phyloP scores from a whole-genome alignment of 2,113 vertebrate species.

The Bos indicus region DNA sequence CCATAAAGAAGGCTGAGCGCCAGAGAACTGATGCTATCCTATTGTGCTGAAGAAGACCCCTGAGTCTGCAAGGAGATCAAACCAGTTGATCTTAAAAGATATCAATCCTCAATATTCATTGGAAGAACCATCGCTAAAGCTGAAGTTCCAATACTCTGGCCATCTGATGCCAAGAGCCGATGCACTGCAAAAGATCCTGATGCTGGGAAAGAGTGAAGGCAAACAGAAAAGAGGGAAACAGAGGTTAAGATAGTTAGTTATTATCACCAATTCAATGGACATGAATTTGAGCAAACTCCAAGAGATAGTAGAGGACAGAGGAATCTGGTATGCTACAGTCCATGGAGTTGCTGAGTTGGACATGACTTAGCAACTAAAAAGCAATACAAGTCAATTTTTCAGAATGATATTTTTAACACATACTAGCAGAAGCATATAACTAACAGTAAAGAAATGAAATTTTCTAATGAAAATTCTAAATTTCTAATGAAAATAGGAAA shows the following conservation, averaged over 20 bases:
- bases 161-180: not conserved
- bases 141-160: not conserved
- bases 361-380: not conserved
- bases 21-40: not conserved
- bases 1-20: not conserved
- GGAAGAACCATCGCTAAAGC: not conserved
- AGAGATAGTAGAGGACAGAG: not conserved
- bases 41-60: not conserved
- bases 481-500: not conserved
- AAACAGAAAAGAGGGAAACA: not conserved
- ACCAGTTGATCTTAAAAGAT: not conserved
- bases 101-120: not conserved
- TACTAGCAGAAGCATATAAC: not conserved
- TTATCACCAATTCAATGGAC: not conserved
- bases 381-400: not conserved
- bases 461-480: not conserved
- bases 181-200: not conserved
- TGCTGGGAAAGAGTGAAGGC: not conserved
- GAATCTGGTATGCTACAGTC: not conserved
- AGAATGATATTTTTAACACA: not conserved
- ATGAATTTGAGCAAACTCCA: not conserved
- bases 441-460: not conserved
- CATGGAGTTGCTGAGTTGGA: not conserved
- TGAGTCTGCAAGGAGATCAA: not conserved
- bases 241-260: not conserved